Percentiles rank a stretch among this genome's conserved stretches.
Evolutionary conservation across 2,888 invertebrate species (phyloP).

Genomic region (Athetis lepigone): DNA sequence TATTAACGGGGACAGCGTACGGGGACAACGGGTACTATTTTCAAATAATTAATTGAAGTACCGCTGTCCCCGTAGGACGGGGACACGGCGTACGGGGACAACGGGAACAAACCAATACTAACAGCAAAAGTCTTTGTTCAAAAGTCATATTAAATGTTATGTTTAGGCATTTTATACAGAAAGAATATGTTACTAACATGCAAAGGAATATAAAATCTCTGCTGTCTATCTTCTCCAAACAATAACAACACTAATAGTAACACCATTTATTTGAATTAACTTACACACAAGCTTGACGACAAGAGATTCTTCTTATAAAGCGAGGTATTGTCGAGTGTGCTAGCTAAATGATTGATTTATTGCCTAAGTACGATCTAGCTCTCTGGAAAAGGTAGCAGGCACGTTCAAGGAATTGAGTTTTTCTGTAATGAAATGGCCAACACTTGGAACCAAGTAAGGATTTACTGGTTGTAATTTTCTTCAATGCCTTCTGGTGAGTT

Average conservation of each 20-base stretch:
- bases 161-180: too few species aligned
- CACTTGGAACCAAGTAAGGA: too few species aligned
- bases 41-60: too few species aligned
- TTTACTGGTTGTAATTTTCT: too few species aligned
- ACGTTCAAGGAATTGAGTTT: background rate
- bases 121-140: too few species aligned
- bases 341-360: slow-evolving; percentile 43
- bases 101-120: too few species aligned
- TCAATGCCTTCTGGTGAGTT: background rate
- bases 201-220: background rate
- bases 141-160: too few species aligned
- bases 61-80: too few species aligned
- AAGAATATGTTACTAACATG: too few species aligned
- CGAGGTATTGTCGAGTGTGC: slow-evolving; percentile 17
- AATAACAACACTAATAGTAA: slow-evolving; percentile 14
- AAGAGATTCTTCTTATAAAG: slow-evolving; percentile 38
- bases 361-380: background rate
- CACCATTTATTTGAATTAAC: slow-evolving; percentile 45
- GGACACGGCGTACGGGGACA: too few species aligned
- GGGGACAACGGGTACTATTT: too few species aligned
- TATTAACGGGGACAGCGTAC: too few species aligned
- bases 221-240: slow-evolving; percentile 6
- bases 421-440: background rate
- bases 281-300: slow-evolving; percentile 8
- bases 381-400: background rate